These are phyloP conservation scores for Cryptoblepharus egeriae DNA, from an alignment of 2,797 vertebrate species.

Conservation along the genomic window DNA sequence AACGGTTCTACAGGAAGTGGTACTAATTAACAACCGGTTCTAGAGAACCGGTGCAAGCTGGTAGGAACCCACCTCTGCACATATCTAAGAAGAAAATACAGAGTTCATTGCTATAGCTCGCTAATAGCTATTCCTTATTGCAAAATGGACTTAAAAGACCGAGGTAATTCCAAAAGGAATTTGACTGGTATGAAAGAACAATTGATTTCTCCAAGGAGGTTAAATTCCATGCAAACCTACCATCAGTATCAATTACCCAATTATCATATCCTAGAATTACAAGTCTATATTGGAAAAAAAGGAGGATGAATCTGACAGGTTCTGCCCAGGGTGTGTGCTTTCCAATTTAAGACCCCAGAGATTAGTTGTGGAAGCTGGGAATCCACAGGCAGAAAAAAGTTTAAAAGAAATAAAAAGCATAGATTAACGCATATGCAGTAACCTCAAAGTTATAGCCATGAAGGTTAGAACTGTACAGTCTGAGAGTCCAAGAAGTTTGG, in stretches of 20 bases:
- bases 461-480: background rate
- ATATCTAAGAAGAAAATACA: background rate
- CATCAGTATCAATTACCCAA: background rate
- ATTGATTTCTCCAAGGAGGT: background rate
- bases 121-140: conserved; percentile 10
- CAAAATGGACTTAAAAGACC: background rate
- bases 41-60: too few relatives aligned
- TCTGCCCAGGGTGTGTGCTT: background rate
- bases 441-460: background rate
- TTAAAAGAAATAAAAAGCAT: background rate
- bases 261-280: background rate
- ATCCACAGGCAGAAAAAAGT: background rate
- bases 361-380: background rate
- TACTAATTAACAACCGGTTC: too few relatives aligned
- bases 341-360: background rate
- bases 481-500: background rate
- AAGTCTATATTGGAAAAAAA: background rate
- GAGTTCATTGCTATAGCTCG: background rate
- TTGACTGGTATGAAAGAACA: background rate
- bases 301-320: background rate
- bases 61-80: too few relatives aligned
- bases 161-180: background rate
- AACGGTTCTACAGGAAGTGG: too few relatives aligned
- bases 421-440: background rate
- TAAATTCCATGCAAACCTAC: background rate